A percentile compares a stretch with the other conserved stretches of the same genome.
phyloP scores from a whole-genome alignment of 1,140 invertebrate species.

The Drosophila bipectinata region DNA sequence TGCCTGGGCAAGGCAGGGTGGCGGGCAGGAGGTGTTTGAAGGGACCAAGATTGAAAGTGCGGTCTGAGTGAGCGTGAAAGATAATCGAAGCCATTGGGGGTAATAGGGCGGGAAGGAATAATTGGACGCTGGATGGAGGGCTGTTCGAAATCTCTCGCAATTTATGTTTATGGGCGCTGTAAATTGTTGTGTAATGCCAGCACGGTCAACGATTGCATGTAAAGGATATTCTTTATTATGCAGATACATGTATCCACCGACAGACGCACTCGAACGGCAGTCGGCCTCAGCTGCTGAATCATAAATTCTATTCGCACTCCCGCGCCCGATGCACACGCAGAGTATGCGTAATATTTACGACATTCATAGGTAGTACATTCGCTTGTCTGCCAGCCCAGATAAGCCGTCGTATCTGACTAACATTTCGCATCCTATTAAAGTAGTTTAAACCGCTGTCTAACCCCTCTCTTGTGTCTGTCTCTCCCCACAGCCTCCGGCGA shows the following conservation, averaged over 20 bases:
- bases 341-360: conserved; percentile 37
- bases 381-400: conserved; percentile 18
- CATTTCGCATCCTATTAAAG: not conserved
- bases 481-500: conserved; percentile 36
- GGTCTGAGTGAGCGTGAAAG: conserved; percentile 22
- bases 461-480: not conserved
- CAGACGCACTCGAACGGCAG: not conserved
- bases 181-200: conserved; percentile 17
- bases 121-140: conserved; percentile 48
- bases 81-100: conserved; percentile 35
- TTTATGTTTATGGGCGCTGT: conserved; percentile 37
- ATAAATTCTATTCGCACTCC: conserved; percentile 25
- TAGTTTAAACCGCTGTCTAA: conserved; percentile 6
- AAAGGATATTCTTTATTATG: conserved; percentile 42
- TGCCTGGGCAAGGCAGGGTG: no score
- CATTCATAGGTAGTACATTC: conserved; percentile 28
- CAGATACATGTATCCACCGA: conserved; percentile 6
- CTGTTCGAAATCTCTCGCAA: not conserved
- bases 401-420: conserved; percentile 13
- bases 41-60: not conserved
- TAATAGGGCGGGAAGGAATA: conserved; percentile 20
- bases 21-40: not conserved
- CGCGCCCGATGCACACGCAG: conserved; percentile 7
- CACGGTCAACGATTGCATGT: conserved; percentile 30
- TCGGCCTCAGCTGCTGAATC: conserved; percentile 14